Evolutionary conservation across 2,888 invertebrate genomes (phyloP), one percentile per base, ranked within the genome.

Genomic region (Abrostola triplasia): DNA sequence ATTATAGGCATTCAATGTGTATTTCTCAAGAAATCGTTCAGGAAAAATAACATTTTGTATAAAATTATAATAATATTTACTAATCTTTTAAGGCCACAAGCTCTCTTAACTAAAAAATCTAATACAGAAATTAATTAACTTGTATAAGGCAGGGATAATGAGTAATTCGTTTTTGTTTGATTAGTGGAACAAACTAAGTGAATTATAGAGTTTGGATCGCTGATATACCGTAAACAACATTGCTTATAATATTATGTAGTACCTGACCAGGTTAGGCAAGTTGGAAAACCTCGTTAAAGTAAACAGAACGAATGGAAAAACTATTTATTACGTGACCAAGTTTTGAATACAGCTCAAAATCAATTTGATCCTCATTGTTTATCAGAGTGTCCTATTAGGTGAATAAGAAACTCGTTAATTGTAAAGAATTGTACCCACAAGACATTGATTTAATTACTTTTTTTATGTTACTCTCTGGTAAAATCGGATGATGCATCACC

Each of bases 261-360:
- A 24, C 13, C 36, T 24, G 50, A 8, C 35, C 24, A 44, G 38
- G n/a, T 24, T 24, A n/a, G 11, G 8, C 35, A 36, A n/a, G 12
- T 57, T 64, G 59, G 47, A 47, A 74, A 71, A 56, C 41, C 53
- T 59, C 54, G 52, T 54, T 37, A 38, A 68, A 72, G 38, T 59
- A 61, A 67, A 58, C 63, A 59, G 55, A 64, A 65, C 64, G 64
- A 67, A 64, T 58, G 61, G 76, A 54, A 77, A 73, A 73, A 63
- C 59, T 67, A 70, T 76, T 73, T 76, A 77, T 73, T 76, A 54
- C 67, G 61, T 63, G 61, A 67, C 70, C 67, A 59, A 67, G 56
- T 73, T 64, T 51, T 59, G 64, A 62, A 69, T 64, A 59, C 58
- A 67, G 65, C 64, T 54, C 44, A 52, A 50, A 56, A 49, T n/a